Base-by-base conservation (phyloP, 2,797 vertebrate species). In the Steatocranus sp. region DNA sequence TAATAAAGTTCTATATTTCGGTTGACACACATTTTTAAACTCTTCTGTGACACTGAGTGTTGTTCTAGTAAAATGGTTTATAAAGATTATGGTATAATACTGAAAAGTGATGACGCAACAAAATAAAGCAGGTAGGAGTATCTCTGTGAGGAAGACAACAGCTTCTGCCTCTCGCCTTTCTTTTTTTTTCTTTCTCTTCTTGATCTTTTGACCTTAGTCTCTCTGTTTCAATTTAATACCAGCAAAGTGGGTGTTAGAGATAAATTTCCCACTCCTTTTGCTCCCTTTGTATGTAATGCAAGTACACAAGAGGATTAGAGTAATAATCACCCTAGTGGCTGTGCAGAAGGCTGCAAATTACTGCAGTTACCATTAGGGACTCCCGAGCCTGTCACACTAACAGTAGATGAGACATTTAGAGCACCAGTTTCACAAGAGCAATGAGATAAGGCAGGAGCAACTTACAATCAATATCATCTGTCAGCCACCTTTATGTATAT, bases 391-490 rank as follows among this genome's bases (percentile, higher is more conserved):
- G 87, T 91, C 90, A 85, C 70, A 63, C 84, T 88, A 91, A 89
- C 85, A 68, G 83, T 70, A 77, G 88, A 83, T 87, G 86, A 91
- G 89, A 88, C 87, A 89, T 85, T 86, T 66, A 74, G 84, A 91
- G 89, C 84, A 86, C 90, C 58, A 3, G 77, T 78, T 89, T 91
- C 88, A 83, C 73, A 82, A 75, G n/a, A 79, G 78, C 79, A 85
- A 91, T 87, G 76, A 30, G 48, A 87, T 83, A 80, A 79, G 88
- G 75, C 87, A 88, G 86, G 77, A 83, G 83, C 78, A 83, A 91
- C 76, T 86, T 90, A 50, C 84, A 87, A 92, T 95, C 93, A 91
- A 94, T 95, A 92, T 30, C 48, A 34, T 79, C 91, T 87, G 89
- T 89, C 91, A 90, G 43, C 76, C 83, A 88, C 76, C 87, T 90